phyloP scores from a whole-genome alignment of 2,113 vertebrate genomes.

The Pachypanchax playfairii region DNA sequence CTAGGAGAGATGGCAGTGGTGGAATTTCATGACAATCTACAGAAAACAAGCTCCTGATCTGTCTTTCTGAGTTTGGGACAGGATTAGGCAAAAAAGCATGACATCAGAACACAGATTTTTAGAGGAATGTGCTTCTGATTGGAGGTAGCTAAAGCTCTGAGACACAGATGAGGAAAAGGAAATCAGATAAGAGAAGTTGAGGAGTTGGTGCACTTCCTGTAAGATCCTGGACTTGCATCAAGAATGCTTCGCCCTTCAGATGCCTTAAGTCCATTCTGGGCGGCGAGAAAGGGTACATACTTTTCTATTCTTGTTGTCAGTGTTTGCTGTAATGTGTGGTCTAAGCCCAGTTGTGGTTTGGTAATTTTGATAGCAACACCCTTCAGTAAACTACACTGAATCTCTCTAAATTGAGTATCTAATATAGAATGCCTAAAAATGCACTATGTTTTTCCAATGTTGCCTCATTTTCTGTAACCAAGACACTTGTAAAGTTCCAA shows the following conservation, averaged over 20 bases:
- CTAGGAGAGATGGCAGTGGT: conserved; percentile 44
- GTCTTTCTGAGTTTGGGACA: conserved; percentile 12
- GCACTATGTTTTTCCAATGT: conserved; percentile 30
- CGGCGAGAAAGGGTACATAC: conserved; percentile 53
- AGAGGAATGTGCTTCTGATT: conserved; percentile 43
- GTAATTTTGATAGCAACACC: conserved; percentile 72
- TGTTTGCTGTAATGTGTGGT: conserved; percentile 76
- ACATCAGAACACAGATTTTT: conserved; percentile 20
- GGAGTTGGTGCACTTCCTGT: conserved; percentile 67
- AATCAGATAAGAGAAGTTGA: conserved; percentile 65
- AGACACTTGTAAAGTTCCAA: conserved; percentile 48
- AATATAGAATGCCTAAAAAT: conserved; percentile 69
- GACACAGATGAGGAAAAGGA: conserved; percentile 60
- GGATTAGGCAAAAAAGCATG: conserved; percentile 9
- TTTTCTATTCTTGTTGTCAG: conserved; percentile 73
- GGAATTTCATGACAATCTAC: conserved; percentile 32
- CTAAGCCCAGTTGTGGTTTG: conserved; percentile 65
- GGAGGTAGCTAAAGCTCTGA: conserved; percentile 18
- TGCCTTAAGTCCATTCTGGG: conserved; percentile 35
- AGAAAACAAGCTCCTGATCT: conserved; percentile 28
- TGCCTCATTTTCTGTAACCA: conserved; percentile 63
- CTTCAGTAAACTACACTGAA: conserved; percentile 77
- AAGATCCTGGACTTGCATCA: conserved; percentile 42
- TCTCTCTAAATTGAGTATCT: conserved; percentile 68
- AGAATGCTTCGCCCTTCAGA: conserved; percentile 48